Evolutionary conservation across 2,888 invertebrate species (phyloP).

Genomic region (Deilephila porcellus): DNA sequence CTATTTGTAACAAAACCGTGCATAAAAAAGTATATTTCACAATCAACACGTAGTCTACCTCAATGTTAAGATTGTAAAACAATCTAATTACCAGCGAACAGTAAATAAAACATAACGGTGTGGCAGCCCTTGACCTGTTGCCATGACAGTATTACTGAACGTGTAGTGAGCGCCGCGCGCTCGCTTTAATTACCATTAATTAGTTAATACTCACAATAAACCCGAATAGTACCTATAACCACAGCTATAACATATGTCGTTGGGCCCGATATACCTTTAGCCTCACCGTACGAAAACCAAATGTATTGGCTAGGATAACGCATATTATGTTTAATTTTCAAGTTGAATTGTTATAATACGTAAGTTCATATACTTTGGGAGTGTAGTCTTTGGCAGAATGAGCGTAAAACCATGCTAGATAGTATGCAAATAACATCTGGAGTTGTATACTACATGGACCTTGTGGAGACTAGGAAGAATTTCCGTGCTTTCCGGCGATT

Average conservation of each 20-base stretch:
- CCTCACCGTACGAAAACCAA: neutral
- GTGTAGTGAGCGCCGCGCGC: neutral
- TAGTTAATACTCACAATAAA: constrained; percentile 30
- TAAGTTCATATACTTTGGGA: no score
- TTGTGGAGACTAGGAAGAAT: no score
- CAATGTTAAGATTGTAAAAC: constrained; percentile 2
- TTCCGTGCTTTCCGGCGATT: no score
- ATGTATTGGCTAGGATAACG: neutral
- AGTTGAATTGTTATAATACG: no score
- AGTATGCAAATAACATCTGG: no score
- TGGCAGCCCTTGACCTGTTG: constrained; percentile 20
- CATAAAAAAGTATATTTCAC: neutral
- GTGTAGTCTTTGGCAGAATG: no score
- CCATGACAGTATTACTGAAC: constrained; percentile 19
- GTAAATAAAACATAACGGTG: constrained; percentile 9
- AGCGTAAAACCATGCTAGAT: no score
- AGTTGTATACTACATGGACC: no score
- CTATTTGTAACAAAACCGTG: neutral
- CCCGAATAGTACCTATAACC: constrained; percentile 15
- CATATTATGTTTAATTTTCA: neutral
- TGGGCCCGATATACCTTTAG: neutral
- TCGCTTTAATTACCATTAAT: constrained; percentile 27
- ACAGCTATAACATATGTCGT: no score
- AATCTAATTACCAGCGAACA: neutral
- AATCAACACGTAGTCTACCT: neutral